Conservation (phyloP, 35 echinoderm and acorn worm species). For the Chiridota heheva region DNA sequence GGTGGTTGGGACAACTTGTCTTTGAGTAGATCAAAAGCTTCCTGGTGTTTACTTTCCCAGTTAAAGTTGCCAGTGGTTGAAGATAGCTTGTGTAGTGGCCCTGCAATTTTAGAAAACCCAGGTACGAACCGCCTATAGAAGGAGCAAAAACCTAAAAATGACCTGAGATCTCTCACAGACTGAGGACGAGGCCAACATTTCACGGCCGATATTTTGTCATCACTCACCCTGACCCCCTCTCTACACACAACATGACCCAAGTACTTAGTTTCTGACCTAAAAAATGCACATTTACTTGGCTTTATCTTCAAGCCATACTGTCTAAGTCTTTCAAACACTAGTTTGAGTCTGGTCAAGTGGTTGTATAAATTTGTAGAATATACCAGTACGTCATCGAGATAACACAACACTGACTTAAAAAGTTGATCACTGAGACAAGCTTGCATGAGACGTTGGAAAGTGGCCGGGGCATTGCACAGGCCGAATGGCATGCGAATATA, state of each 20-base stretch:
- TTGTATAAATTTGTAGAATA: slow-evolving; percentile 1
- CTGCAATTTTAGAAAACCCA: slow-evolving; percentile 54
- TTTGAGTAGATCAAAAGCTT: too few species aligned
- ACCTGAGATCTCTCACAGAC: slow-evolving; percentile 41
- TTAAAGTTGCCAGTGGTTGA: too few species aligned
- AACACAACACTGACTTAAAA: neutral
- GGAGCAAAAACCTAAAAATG: slow-evolving; percentile 60
- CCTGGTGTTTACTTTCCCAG: neutral
- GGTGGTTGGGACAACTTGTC: too few species aligned
- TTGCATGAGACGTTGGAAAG: slow-evolving; percentile 12
- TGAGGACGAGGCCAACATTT: slow-evolving; percentile 39
- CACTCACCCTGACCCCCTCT: slow-evolving; percentile 35
- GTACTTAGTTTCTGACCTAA: neutral
- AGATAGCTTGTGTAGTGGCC: slow-evolving; percentile 49
- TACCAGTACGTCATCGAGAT: slow-evolving; percentile 30
- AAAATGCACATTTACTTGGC: slow-evolving; percentile 17
- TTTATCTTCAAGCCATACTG: slow-evolving; percentile 14
- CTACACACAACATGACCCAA: slow-evolving; percentile 38
- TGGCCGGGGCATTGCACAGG: slow-evolving; percentile 11
- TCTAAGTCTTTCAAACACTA: slow-evolving; percentile 8
- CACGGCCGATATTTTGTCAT: slow-evolving; percentile 23
- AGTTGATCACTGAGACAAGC: neutral
- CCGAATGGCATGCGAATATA: slow-evolving; percentile 43
- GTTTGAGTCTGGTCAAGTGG: neutral
- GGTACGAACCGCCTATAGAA: slow-evolving; percentile 69